Evolutionary conservation across 2,797 vertebrate genomes (phyloP), one percentile per base, ranked within the genome.

Genomic region (Pangasius larnaudii): DNA sequence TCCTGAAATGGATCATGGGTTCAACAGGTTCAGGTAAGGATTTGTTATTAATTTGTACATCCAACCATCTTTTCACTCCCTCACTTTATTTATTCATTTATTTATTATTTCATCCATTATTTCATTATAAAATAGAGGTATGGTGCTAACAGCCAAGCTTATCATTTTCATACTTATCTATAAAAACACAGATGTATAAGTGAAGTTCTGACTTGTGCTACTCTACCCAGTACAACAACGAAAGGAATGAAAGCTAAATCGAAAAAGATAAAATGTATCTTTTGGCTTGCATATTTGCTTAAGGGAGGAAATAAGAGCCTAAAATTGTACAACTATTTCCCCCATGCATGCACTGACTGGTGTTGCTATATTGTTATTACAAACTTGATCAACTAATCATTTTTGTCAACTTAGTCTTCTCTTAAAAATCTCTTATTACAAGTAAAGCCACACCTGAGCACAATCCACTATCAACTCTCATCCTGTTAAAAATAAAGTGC

Each of bases 401-500:
- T 85, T 78, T 87, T 86, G 13, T 84, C 14, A 22, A n/a, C 24
- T 77, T 77, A 30, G 27, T 30, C 13, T 51, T 51, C 11, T 16
- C 46, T 33, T 88, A 13, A 71, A 61, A 33, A 65, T 39, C 11
- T 71, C 10, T 79, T 79, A 65, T 53, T 84, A 18, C 5, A 90
- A 58, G 65, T 27, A 51, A 46, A 86, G 59, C 24, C 69, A 30
- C 27, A 69, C 65, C 59, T 92, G 22, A 72, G 74, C 75, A 67
- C 87, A 72, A 36, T 39, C 49, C 51, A 61, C 30, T 82, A 58
- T 56, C 53, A 30, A 24, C 36, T 30, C 58, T 59, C 27, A 7
- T 19, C 65, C 16, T 77, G 65, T 71, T 53, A 24, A 6, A 33
- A 51, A 84, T 65, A 85, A 89, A 86, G 78, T 89, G 88, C 85